Conservation (phyloP, 2,888 invertebrate genomes). For the Polylopha cassiicola region DNA sequence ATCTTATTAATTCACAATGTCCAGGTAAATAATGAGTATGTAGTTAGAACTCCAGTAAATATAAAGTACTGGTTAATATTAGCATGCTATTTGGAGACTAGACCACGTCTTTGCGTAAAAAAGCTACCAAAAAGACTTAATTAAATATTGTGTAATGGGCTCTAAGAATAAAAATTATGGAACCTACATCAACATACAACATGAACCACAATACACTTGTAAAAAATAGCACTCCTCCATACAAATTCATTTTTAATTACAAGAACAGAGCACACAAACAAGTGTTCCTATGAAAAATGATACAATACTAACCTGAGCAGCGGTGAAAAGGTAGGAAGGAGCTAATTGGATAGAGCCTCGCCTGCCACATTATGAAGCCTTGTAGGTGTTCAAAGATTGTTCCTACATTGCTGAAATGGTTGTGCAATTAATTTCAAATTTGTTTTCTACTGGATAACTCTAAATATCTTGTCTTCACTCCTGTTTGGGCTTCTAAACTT, state of each 20-base stretch:
- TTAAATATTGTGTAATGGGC: too few species aligned
- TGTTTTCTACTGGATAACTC: neutral
- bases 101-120: too few species aligned
- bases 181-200: constrained; percentile 33
- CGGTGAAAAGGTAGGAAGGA: constrained; percentile 22
- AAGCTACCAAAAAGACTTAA: too few species aligned
- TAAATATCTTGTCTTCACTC: too few species aligned
- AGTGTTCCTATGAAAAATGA: constrained; percentile 2
- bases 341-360: constrained; percentile 28
- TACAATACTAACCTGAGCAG: constrained; percentile 17
- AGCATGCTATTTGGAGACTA: too few species aligned
- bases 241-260: constrained; percentile 31
- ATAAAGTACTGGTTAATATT: too few species aligned
- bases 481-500: too few species aligned
- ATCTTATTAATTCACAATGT: neutral
- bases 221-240: constrained; percentile 26
- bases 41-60: too few species aligned
- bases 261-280: constrained; percentile 25
- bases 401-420: constrained; percentile 15
- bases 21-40: too few species aligned
- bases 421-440: constrained; percentile 14
- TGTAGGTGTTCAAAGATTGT: constrained; percentile 13
- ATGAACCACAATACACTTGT: constrained; percentile 28
- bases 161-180: neutral
- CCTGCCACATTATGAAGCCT: constrained; percentile 25